These are phyloP conservation scores for Drosophila cognata DNA, from an alignment of 2,888 invertebrate species.

Conservation along the genomic window DNA sequence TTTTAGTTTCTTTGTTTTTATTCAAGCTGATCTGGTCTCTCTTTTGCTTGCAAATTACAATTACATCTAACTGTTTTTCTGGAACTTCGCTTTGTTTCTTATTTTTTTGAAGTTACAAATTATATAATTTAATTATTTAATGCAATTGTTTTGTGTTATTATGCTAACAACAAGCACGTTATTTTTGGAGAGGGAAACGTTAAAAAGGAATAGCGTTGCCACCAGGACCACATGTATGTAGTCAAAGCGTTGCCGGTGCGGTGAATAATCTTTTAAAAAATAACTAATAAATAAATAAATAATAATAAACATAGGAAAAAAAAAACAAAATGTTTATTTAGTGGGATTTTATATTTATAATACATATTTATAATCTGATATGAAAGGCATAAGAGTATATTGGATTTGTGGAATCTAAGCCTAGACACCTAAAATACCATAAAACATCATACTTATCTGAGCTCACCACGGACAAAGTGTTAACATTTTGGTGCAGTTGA, in stretches of 20 bases:
- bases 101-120: neutral
- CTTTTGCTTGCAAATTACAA: neutral
- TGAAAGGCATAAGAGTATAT: neutral
- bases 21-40: neutral
- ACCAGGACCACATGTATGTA: neutral
- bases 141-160: neutral
- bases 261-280: neutral
- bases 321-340: neutral
- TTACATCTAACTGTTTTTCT: neutral
- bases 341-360: neutral
- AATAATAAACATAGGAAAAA: neutral
- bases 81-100: neutral
- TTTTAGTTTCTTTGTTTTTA: neutral
- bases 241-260: neutral
- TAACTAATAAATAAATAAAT: neutral
- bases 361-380: neutral
- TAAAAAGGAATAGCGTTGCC: neutral
- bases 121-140: neutral
- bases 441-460: neutral
- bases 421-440: neutral
- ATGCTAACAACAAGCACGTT: neutral
- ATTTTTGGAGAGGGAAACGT: neutral
- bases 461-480: neutral
- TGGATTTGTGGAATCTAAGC: neutral
- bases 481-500: neutral